Conservation (phyloP, 2,113 vertebrate genomes). For the Pogona vitticeps region DNA sequence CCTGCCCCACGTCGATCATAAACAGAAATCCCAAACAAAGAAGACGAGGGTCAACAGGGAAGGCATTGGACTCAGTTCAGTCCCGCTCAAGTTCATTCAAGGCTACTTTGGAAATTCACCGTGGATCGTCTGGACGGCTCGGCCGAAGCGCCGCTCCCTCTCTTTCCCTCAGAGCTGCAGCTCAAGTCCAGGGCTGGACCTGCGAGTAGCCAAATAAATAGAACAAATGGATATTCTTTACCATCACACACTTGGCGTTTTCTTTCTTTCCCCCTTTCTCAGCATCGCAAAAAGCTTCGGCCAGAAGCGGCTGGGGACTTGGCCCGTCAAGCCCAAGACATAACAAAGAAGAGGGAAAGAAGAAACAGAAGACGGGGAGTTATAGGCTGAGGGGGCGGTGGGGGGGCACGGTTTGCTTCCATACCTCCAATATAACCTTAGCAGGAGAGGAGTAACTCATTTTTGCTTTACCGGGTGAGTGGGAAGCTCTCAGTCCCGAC, state of each 20-base stretch:
- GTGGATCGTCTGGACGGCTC: background rate
- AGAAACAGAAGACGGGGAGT: background rate
- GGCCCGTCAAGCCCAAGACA: slow-evolving; percentile 20
- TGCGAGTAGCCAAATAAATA: background rate
- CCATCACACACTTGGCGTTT: slow-evolving; percentile 29
- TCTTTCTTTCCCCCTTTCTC: background rate
- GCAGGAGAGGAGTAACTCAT: fast-evolving
- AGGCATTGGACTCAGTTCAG: background rate
- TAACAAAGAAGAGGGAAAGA: slow-evolving; percentile 18
- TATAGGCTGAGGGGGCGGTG: too few relatives aligned
- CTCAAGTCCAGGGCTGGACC: background rate
- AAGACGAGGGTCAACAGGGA: background rate
- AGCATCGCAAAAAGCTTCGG: background rate
- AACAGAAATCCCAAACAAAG: background rate
- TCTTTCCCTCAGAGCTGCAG: background rate
- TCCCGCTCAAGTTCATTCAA: background rate
- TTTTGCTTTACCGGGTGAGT: slow-evolving; percentile 2
- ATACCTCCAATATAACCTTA: background rate
- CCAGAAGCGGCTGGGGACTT: slow-evolving; percentile 22
- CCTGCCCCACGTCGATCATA: background rate
- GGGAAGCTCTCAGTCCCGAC: slow-evolving; percentile 29
- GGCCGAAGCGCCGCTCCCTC: background rate
- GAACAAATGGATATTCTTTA: slow-evolving; percentile 9
- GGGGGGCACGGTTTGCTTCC: too few relatives aligned
- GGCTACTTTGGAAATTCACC: background rate